These are phyloP conservation scores for Aldabrachelys gigantea DNA, from an alignment of 2,113 vertebrate species.

Conservation along the genomic window DNA sequence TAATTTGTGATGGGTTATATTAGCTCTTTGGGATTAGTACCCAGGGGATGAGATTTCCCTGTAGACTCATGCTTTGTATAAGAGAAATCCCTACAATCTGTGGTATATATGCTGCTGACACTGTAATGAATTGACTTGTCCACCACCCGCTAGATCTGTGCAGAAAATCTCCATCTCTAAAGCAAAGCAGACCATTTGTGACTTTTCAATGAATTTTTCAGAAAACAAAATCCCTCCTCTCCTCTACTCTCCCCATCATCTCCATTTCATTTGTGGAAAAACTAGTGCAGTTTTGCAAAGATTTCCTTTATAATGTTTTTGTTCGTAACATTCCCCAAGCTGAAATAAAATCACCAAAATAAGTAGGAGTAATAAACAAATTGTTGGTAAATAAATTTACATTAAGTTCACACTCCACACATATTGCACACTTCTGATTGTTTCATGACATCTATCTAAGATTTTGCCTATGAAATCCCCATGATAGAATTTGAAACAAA, in stretches of 20 bases:
- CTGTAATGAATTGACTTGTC: not conserved
- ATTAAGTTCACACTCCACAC: not conserved
- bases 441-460: not conserved
- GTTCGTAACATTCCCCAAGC: not conserved
- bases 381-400: not conserved
- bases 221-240: not conserved
- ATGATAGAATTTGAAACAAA: constrained; percentile 9
- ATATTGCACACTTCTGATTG: not conserved
- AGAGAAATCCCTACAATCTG: not conserved
- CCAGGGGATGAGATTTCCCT: not conserved
- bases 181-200: not conserved
- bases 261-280: not conserved
- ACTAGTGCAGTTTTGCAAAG: not conserved
- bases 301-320: not conserved
- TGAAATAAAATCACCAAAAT: not conserved
- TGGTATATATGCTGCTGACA: not conserved
- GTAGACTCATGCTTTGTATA: not conserved
- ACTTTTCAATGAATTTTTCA: not conserved
- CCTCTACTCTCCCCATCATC: not conserved
- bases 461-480: not conserved
- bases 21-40: not conserved
- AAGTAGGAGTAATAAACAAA: not conserved
- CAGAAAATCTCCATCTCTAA: not conserved
- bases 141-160: not conserved
- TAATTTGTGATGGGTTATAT: constrained; percentile 26